phyloP scores from a whole-genome alignment of 1,140 invertebrate genomes.

The Venturia canescens region DNA sequence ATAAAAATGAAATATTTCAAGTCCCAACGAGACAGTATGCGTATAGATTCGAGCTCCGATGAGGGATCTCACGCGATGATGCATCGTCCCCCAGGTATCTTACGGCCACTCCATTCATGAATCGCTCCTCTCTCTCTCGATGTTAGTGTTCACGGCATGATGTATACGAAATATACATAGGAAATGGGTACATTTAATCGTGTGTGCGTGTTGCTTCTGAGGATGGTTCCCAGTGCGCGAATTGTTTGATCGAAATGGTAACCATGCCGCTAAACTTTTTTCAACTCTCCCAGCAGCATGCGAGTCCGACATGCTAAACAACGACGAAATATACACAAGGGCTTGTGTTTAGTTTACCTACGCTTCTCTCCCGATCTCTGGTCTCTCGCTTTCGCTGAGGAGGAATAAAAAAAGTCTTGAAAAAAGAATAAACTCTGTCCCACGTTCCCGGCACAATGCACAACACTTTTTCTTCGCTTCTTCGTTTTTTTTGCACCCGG shows the following conservation, averaged over 20 bases:
- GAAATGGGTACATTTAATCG: not conserved
- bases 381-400: not conserved
- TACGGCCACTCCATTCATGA: not conserved
- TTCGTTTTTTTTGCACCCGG: not conserved
- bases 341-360: not conserved
- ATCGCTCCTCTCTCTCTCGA: not conserved
- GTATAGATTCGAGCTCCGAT: too few relatives aligned
- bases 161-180: not conserved
- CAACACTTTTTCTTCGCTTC: not conserved
- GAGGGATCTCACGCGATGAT: not conserved
- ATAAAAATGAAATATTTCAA: too few relatives aligned
- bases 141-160: not conserved
- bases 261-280: constrained; percentile 3
- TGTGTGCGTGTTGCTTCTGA: not conserved
- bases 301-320: constrained; percentile 15
- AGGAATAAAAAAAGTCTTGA: not conserved
- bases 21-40: too few relatives aligned
- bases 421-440: not conserved
- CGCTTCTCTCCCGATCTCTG: not conserved
- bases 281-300: constrained; percentile 11
- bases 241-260: constrained; percentile 22
- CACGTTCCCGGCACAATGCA: not conserved
- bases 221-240: not conserved
- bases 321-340: not conserved
- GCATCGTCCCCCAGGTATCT: not conserved